These are phyloP conservation scores for Dromas ardeola DNA, from an alignment of 2,113 vertebrate species.

Conservation along the genomic window DNA sequence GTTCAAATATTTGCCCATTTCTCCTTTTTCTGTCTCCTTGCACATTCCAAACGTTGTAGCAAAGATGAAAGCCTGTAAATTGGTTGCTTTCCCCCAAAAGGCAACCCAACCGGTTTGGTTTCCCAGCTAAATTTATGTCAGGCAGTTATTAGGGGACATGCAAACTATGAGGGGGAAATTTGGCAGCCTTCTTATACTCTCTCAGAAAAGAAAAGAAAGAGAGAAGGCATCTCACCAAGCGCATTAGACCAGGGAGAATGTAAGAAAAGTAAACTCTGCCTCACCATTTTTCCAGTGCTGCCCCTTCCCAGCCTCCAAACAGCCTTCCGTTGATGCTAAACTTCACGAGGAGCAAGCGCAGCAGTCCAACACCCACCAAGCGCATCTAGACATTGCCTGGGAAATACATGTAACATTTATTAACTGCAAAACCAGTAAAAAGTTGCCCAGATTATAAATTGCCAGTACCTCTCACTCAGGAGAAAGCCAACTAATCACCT, in stretches of 20 bases:
- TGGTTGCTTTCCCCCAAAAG: neutral
- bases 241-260: neutral
- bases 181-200: neutral
- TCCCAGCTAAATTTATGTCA: neutral
- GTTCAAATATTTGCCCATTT: neutral
- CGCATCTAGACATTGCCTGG: neutral
- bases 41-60: neutral
- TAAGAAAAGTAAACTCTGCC: neutral
- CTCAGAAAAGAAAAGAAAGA: neutral
- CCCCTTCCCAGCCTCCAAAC: neutral
- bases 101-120: slow-evolving; percentile 3
- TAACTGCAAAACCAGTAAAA: neutral
- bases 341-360: neutral
- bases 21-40: neutral
- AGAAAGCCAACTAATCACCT: neutral
- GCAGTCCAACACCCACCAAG: neutral
- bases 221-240: neutral
- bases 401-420: neutral
- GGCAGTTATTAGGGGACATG: neutral
- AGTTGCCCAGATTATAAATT: neutral
- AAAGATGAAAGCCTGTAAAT: slow-evolving; percentile 15
- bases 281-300: fast-evolving
- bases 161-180: neutral
- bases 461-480: neutral
- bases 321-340: neutral